Conservation (phyloP, 1,140 invertebrate species). For the Microplitis mediator region DNA sequence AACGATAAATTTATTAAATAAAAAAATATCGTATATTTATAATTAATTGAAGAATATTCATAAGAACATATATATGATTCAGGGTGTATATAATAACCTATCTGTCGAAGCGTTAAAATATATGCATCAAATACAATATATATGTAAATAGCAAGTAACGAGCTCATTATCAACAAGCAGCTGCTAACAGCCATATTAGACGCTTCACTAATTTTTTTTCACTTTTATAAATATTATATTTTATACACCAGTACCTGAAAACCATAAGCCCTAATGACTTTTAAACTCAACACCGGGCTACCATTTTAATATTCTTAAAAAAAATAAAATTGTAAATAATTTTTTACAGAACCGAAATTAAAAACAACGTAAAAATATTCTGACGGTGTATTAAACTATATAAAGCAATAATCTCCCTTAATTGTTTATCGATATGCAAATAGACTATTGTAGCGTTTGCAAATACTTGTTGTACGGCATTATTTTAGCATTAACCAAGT, state of each 20-base stretch:
- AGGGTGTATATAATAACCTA: no score
- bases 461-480: neutral
- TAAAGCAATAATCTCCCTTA: neutral
- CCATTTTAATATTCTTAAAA: no score
- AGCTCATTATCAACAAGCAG: constrained; percentile 49
- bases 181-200: constrained; percentile 41
- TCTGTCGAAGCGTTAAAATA: neutral
- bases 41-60: no score
- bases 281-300: no score
- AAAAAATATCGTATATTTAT: no score
- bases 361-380: no score
- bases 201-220: constrained; percentile 42
- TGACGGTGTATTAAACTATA: no score
- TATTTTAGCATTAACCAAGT: constrained; percentile 16
- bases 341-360: no score
- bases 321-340: no score
- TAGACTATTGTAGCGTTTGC: constrained; percentile 12
- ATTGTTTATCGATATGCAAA: constrained; percentile 11
- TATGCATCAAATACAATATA: neutral
- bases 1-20: no score
- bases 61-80: no score
- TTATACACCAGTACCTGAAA: neutral
- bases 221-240: constrained; percentile 42
- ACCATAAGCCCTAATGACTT: no score
- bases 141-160: constrained; percentile 40